phyloP scores from a whole-genome alignment of 2,113 vertebrate genomes.

The Heterotilapia buettikoferi region DNA sequence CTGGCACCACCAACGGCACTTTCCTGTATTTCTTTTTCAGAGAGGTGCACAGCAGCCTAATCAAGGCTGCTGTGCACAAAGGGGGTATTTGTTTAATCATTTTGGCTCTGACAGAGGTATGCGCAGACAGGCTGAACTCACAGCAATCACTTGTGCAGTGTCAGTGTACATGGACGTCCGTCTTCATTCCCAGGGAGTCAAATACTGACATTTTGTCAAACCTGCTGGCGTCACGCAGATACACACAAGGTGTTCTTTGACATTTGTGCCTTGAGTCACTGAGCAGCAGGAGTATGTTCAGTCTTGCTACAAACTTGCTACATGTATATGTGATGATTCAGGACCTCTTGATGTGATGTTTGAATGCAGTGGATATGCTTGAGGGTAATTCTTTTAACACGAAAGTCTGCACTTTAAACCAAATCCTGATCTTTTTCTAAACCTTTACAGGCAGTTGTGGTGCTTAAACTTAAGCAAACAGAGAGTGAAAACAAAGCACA shows the following conservation, averaged over 20 bases:
- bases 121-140: slow-evolving; percentile 40
- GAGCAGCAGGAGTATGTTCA: neutral
- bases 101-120: slow-evolving; percentile 44
- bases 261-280: neutral
- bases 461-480: neutral
- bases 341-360: neutral
- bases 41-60: slow-evolving; percentile 54
- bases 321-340: neutral
- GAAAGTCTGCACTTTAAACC: neutral
- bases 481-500: neutral
- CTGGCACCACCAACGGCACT: slow-evolving; percentile 58
- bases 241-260: neutral
- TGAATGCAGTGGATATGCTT: neutral
- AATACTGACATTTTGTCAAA: neutral
- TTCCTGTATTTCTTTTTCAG: slow-evolving; percentile 54
- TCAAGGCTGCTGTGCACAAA: slow-evolving; percentile 67
- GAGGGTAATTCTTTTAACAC: neutral
- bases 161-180: neutral
- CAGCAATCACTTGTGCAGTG: slow-evolving; percentile 42
- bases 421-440: neutral
- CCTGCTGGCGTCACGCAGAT: neutral
- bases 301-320: neutral
- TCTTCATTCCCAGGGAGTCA: neutral
- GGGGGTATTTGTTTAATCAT: slow-evolving; percentile 69
- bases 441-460: neutral